Conservation (phyloP, 2,797 vertebrate species). For the Malacoraja senta region DNA sequence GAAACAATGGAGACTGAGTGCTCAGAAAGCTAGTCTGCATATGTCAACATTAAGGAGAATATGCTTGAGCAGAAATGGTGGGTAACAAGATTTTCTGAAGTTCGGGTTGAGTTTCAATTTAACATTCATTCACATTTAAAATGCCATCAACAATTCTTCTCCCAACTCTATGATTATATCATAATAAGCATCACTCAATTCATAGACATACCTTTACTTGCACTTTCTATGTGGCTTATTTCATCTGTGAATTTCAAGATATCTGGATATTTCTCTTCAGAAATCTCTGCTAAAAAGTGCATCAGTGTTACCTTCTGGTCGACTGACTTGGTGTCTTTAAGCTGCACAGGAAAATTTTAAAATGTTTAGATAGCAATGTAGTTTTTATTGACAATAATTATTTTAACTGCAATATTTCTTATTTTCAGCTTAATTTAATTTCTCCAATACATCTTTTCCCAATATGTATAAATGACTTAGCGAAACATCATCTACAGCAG, state of each 20-base stretch:
- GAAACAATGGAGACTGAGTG: neutral
- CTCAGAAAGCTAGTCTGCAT: neutral
- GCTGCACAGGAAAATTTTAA: constrained; percentile 56
- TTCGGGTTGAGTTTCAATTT: neutral
- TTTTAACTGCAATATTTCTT: neutral
- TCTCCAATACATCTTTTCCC: neutral
- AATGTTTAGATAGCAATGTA: neutral
- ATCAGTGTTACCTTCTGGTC: constrained; percentile 83
- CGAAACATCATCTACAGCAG: neutral
- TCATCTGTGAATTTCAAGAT: constrained; percentile 89
- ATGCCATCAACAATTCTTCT: neutral
- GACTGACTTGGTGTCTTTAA: constrained; percentile 88
- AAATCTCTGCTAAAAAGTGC: constrained; percentile 86
- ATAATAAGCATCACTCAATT: neutral
- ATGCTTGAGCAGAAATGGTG: neutral
- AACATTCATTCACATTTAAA: constrained; percentile 30
- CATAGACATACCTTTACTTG: constrained; percentile 78
- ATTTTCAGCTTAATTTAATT: neutral
- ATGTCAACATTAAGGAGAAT: neutral
- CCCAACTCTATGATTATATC: constrained; percentile 36
- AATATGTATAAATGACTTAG: neutral
- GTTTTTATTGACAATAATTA: neutral
- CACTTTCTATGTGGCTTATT: constrained; percentile 80
- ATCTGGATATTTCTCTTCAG: constrained; percentile 72
- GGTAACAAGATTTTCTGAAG: neutral